Evolutionary conservation across 2,888 invertebrate genomes (phyloP), one percentile per base, ranked within the genome.

Genomic region (Drosophila ustulata): DNA sequence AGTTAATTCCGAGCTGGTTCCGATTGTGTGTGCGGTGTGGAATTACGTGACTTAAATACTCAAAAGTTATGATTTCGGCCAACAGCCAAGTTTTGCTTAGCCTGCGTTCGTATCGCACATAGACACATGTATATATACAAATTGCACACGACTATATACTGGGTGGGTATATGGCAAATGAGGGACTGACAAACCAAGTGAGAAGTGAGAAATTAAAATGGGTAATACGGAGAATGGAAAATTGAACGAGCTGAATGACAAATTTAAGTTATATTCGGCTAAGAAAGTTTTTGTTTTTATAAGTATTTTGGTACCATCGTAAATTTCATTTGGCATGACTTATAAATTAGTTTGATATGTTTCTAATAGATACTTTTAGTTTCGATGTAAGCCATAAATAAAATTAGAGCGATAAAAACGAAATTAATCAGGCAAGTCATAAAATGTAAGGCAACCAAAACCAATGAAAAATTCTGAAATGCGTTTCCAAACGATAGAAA

Each of bases 11-110:
- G 65, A 63, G 57, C 64, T 66, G 62, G 41, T 43, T 72, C 45
- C 51, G 50, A 66, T 58, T 66, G 56, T 39, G 51, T 71, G 61
- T 62, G 58, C 30, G 65, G 67, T 61, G 47, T 71, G 37, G 69
- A 47, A 71, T 80, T 83, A 83, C 83, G 83, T 83, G 83, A 83
- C 83, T 83, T 83, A 87, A 87, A 87, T 83, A 66, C 82, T 77
- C 72, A 83, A 83, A 83, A 83, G 82, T 87, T 82, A 84, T 82
- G 82, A 81, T 77, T 86, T 81, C 51, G 87, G 83, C 61, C 75
- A 56, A 71, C 79, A 71, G 78, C 64, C 80, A 66, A 61, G 45
- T 57, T 47, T 58, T 61, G 57, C 68, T 34, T 49, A 37, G 41
- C 37, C 34, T 23, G 28, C 37, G 46, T 32, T 32, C 7, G 47